Base-by-base conservation (phyloP, 1,140 invertebrate genomes). In the Marisa cornuarietis region DNA sequence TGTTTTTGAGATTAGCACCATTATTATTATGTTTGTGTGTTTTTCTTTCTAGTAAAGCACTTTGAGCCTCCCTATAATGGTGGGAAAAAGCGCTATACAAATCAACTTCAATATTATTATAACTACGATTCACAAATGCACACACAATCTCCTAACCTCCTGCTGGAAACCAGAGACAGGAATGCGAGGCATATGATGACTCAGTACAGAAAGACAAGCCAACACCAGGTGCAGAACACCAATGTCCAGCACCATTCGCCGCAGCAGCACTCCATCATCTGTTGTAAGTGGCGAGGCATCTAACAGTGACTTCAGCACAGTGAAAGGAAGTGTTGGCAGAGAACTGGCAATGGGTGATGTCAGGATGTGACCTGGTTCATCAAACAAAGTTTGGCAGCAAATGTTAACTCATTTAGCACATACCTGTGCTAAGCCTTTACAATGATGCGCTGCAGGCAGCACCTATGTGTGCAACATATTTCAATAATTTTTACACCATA, bases 291-390 rank as follows among this genome's bases (percentile, higher is more conserved):
- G 95, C 20, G 95, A 95, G 65, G 93, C 92, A 85, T 97, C 95
- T 71, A 97, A 93, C 54, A 98, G 91, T 62, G 94, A 94, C 82
- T 95, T 94, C 72, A 97, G 91, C 65, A 97, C 95, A 89, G 95
- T 94, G 91, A 98, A 98, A 20, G 96, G 96, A 84, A 97, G 91
- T 1, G 95, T 97, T n/a, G 95, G 95, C 71, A 96, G 90, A 0
- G 94, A 93, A 2, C 93, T 90, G 0, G 96, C 95, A 58, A 97
- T 92, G 18, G 95, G 93, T 6, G 95, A 94, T 31, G 93, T 94
- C 81, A 95, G 93, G 49, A 96, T 95, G 82, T 96, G 95, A 79
- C 94, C 95, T 92, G 88, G 58, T 58, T 18, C 54, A 18, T 58
- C 54, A 58, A 1, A 42, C 31, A 42, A 42, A 87, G 85, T 20